phyloP scores from a whole-genome alignment of 2,888 invertebrate genomes.

The Pandemis heparana region DNA sequence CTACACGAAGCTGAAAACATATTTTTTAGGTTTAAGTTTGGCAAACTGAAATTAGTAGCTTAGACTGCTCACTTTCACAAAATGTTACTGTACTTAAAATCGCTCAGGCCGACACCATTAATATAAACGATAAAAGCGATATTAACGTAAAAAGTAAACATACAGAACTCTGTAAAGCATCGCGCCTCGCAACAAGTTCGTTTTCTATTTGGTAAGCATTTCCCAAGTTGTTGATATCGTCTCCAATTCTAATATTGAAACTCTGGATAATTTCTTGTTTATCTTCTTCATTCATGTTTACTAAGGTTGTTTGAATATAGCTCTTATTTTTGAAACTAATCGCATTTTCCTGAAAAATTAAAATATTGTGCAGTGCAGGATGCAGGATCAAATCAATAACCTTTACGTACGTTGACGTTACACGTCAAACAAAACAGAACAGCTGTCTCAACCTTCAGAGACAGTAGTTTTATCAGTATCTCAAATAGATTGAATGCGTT shows the following conservation, averaged over 20 bases:
- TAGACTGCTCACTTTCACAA: no score
- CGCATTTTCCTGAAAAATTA: background rate
- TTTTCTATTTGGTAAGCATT: conserved; percentile 62
- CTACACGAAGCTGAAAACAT: conserved; percentile 85
- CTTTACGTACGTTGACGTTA: background rate
- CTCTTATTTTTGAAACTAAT: background rate
- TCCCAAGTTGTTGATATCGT: conserved; percentile 69
- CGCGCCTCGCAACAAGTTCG: conserved; percentile 61
- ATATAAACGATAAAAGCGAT: conserved; percentile 4
- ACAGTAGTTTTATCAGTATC: background rate
- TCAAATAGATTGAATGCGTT: background rate
- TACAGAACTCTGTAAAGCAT: conserved; percentile 67
- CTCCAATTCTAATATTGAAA: conserved; percentile 71
- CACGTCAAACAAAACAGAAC: background rate
- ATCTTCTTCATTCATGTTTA: conserved; percentile 63
- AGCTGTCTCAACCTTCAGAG: background rate
- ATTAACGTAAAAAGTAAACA: conserved; percentile 38
- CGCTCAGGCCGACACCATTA: background rate
- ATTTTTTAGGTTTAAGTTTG: background rate
- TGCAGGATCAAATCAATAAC: background rate
- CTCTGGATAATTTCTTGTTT: conserved; percentile 81
- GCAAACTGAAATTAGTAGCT: background rate
- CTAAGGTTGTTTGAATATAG: conserved; percentile 41
- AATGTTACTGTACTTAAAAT: background rate
- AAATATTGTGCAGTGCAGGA: background rate